Base-by-base conservation (phyloP, 1,140 invertebrate genomes). In the Eurosta solidaginis region DNA sequence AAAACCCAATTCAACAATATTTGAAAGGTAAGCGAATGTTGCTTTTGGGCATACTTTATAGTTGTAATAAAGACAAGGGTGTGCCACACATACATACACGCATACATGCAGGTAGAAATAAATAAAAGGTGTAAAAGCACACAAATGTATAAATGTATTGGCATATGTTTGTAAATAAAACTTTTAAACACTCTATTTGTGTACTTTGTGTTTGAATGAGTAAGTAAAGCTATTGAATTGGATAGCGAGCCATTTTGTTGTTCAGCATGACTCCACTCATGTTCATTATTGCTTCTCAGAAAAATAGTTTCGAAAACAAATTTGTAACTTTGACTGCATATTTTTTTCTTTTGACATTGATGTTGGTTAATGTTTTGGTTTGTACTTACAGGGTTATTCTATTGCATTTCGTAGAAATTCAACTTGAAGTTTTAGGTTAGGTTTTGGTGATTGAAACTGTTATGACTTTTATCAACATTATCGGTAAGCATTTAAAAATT, bases 211-310 rank as follows among this genome's bases (percentile, higher is more conserved):
- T n/a, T n/a, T n/a, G n/a, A n/a, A n/a, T n/a, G n/a, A n/a, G n/a
- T n/a, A n/a, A n/a, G n/a, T n/a, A n/a, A n/a, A n/a, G n/a, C n/a
- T 68, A 68, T 68, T 68, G 59, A 68, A 68, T 68, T 68, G 33
- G 40, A 68, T 68, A 9, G 59, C 33, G 27, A 29, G 40, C 59
- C 59, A 33, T 29, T n/a, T 40, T 68, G 33, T 68, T 68, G 40
- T 68, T 42, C 59, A 68, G 59, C n/a, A 68, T 68, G 59, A 20
- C 22, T 14, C 59, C 33, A n/a, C n/a, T n/a, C n/a, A 20, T 68
- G 59, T 42, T 20, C 40, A 68, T 40, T 42, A 40, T 36, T 68
- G 33, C 59, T 33, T n/a, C 33, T n/a, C n/a, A 7, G 59, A 22
- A 68, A 68, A 68, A 68, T 68, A 68, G 59, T 68, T 68, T 42